A percentile compares a stretch with the other conserved stretches of the same genome.
phyloP scores from a whole-genome alignment of 2,888 invertebrate genomes.

The Synanthedon tipuliformis region DNA sequence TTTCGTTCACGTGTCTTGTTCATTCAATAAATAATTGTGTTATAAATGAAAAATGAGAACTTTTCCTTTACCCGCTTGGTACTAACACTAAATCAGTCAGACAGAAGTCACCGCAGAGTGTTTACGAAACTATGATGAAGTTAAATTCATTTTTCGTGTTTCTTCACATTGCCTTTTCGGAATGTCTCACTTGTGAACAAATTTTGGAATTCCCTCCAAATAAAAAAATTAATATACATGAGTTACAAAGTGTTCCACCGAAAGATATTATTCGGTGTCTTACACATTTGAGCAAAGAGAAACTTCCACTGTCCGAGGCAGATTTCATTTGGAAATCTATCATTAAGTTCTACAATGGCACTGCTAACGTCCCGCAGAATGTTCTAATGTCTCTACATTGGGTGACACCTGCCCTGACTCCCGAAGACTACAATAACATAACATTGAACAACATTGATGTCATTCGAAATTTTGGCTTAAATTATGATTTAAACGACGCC shows the following conservation, averaged over 20 bases:
- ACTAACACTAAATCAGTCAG: too few relatives aligned
- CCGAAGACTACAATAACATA: conserved; percentile 61
- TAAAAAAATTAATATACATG: conserved; percentile 16
- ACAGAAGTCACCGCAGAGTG: too few relatives aligned
- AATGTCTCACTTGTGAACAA: background rate
- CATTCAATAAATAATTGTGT: too few relatives aligned
- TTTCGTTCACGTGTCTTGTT: too few relatives aligned
- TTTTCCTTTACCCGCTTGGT: too few relatives aligned
- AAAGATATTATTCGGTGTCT: conserved; percentile 44
- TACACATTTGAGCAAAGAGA: conserved; percentile 37
- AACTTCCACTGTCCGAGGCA: conserved; percentile 29
- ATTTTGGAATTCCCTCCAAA: background rate
- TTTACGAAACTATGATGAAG: too few relatives aligned
- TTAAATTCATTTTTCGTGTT: too few relatives aligned
- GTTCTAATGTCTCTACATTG: conserved; percentile 49
- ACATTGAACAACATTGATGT: conserved; percentile 64
- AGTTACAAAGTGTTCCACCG: conserved; percentile 29
- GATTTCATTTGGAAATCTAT: conserved; percentile 46
- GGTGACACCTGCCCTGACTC: conserved; percentile 54
- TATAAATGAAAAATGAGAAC: too few relatives aligned
- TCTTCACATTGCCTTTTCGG: too few relatives aligned
- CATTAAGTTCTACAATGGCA: conserved; percentile 31
- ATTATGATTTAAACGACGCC: conserved; percentile 43
- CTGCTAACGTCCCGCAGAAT: conserved; percentile 48
- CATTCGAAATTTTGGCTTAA: conserved; percentile 65